A percentile compares a stretch with the other conserved stretches of the same genome.
Evolutionary conservation across 2,113 vertebrate genomes (phyloP).

Genomic region (Tachysurus vachellii): DNA sequence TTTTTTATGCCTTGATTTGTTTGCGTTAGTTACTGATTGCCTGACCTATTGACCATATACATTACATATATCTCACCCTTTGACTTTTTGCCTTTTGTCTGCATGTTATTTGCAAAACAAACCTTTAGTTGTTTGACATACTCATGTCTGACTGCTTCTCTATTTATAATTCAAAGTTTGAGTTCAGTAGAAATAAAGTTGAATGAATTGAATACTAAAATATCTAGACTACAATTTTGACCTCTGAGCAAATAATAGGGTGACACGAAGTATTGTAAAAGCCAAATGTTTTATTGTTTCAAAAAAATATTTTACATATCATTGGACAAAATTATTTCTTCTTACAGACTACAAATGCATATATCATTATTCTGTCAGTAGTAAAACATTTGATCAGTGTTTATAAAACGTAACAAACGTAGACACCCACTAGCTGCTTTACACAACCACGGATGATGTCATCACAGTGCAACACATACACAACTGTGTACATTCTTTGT

Average conservation of each 20-base stretch:
- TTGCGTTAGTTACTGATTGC: not conserved
- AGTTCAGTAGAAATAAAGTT: not conserved
- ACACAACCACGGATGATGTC: constrained; percentile 57
- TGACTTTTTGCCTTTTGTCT: not conserved
- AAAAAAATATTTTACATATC: constrained; percentile 69
- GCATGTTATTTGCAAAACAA: not conserved
- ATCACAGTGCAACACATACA: constrained; percentile 49
- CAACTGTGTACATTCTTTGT: constrained; percentile 52
- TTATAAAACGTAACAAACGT: constrained; percentile 73
- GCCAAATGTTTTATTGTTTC: constrained; percentile 70
- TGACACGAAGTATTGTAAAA: not conserved
- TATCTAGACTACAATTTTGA: not conserved
- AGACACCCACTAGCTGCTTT: constrained; percentile 54
- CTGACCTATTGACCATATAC: not conserved
- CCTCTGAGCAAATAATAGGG: not conserved
- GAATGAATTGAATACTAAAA: not conserved
- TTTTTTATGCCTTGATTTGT: not conserved
- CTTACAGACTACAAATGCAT: constrained; percentile 65
- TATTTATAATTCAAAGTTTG: not conserved
- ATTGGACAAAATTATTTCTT: constrained; percentile 60
- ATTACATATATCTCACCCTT: not conserved
- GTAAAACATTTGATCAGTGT: constrained; percentile 64
- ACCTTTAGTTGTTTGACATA: not conserved
- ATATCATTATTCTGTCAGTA: constrained; percentile 63
- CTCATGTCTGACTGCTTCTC: not conserved